Evolutionary conservation across 2,888 invertebrate genomes (phyloP).

Genomic region (Nemoura dubitans): DNA sequence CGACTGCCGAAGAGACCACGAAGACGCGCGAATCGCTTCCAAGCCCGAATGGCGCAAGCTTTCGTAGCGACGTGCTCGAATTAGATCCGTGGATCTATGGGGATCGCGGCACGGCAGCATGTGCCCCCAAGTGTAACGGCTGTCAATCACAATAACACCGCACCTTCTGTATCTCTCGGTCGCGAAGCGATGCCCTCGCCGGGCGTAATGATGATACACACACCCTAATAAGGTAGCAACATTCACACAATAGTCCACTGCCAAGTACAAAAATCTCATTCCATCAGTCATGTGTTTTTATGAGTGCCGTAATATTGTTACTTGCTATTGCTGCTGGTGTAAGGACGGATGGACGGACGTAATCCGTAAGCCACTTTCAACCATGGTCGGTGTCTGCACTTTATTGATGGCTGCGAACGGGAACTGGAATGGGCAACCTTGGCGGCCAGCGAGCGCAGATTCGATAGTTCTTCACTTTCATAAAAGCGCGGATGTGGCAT

Average conservation of each 20-base stretch:
- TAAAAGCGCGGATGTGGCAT: neutral
- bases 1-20: too few relatives aligned
- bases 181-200: neutral
- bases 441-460: neutral
- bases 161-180: neutral
- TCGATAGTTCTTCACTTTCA: neutral
- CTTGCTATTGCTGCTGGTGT: neutral
- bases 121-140: slow-evolving; percentile 21
- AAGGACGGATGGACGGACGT: neutral
- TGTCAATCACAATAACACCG: neutral
- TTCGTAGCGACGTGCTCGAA: neutral
- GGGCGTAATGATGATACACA: slow-evolving; percentile 10
- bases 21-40: neutral
- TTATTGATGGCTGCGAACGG: neutral
- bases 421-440: neutral
- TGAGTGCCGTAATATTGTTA: slow-evolving; percentile 15
- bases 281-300: slow-evolving; percentile 30
- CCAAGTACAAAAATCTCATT: slow-evolving; percentile 10
- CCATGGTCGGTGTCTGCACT: neutral
- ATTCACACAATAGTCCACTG: neutral
- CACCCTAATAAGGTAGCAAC: slow-evolving; percentile 21
- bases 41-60: neutral
- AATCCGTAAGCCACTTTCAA: slow-evolving; percentile 27
- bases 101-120: neutral
- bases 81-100: neutral